phyloP scores from a whole-genome alignment of 2,797 vertebrate species.

The Otolemur crassicaudatus region DNA sequence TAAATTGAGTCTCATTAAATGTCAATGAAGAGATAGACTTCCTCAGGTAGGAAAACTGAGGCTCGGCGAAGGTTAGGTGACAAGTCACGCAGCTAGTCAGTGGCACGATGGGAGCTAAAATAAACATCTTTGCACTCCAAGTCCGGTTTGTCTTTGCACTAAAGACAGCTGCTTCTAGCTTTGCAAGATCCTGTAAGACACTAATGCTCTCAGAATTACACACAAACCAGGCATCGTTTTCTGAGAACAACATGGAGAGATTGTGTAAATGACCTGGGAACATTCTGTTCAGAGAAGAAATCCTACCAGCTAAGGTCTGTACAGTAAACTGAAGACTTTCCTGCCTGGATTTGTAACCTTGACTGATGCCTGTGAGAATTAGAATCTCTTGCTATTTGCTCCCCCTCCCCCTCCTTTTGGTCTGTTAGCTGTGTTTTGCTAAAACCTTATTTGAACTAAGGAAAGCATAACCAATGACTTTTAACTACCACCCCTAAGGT shows the following conservation, averaged over 20 bases:
- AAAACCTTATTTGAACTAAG: conserved; percentile 33
- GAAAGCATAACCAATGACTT: background rate
- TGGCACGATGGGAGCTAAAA: background rate
- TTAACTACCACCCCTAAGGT: background rate
- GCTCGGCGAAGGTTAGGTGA: background rate
- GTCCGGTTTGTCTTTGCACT: conserved; percentile 16
- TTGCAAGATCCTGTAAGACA: conserved; percentile 53
- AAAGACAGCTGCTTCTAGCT: conserved; percentile 64
- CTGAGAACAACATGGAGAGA: conserved; percentile 16
- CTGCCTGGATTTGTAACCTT: background rate
- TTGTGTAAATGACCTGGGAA: background rate
- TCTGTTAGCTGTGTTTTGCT: conserved; percentile 3
- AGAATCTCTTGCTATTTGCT: background rate
- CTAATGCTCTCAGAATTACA: conserved; percentile 31
- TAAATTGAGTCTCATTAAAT: background rate
- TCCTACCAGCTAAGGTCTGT: background rate
- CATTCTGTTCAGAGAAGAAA: conserved; percentile 46
- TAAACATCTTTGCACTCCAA: conserved; percentile 33
- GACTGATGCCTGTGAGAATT: background rate
- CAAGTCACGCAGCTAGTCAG: background rate
- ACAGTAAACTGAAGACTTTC: conserved; percentile 1
- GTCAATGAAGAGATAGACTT: background rate
- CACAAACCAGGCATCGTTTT: background rate
- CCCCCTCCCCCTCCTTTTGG: background rate
- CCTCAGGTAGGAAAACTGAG: background rate